These are phyloP conservation scores for Paracentrotus lividus DNA, from an alignment of 53 echinoderm and acorn worm genomes.

Conservation along the genomic window DNA sequence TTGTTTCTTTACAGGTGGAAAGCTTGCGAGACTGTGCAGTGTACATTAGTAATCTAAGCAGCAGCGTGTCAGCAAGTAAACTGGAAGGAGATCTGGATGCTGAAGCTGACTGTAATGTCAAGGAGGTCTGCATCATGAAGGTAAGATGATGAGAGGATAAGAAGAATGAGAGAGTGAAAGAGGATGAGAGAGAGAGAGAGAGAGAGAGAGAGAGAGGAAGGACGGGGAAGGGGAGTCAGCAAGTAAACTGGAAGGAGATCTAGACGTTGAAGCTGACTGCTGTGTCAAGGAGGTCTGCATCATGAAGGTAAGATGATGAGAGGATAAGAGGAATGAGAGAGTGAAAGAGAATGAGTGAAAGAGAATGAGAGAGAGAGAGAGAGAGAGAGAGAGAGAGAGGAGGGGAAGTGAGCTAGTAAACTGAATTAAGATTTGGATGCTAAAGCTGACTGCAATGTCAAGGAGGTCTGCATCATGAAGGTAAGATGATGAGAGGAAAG, in stretches of 20 bases:
- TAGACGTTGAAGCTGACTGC: slow-evolving; percentile 85
- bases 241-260: slow-evolving; percentile 79
- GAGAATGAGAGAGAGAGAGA: not conserved
- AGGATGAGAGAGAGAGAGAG: not conserved
- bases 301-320: slow-evolving; percentile 73
- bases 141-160: slow-evolving; percentile 39
- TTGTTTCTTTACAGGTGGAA: slow-evolving; percentile 57
- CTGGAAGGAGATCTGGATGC: slow-evolving; percentile 81
- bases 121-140: slow-evolving; percentile 85
- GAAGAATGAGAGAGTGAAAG: not conserved
- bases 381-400: not conserved
- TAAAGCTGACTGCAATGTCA: not conserved
- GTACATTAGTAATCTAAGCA: slow-evolving; percentile 73
- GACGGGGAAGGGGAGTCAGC: slow-evolving; percentile 59
- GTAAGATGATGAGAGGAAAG: not conserved
- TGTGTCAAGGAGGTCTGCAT: slow-evolving; percentile 78
- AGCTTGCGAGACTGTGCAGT: slow-evolving; percentile 66
- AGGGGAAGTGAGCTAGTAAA: not conserved
- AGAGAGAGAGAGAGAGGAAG: too few relatives aligned
- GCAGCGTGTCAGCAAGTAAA: slow-evolving; percentile 77
- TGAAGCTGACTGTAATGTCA: slow-evolving; percentile 81
- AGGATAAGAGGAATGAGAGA: not conserved
- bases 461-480: not conserved
- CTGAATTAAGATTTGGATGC: not conserved
- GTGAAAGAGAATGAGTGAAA: not conserved